These are phyloP conservation scores for Drosophila ochracea DNA, from an alignment of 2,888 invertebrate genomes.

Conservation along the genomic window DNA sequence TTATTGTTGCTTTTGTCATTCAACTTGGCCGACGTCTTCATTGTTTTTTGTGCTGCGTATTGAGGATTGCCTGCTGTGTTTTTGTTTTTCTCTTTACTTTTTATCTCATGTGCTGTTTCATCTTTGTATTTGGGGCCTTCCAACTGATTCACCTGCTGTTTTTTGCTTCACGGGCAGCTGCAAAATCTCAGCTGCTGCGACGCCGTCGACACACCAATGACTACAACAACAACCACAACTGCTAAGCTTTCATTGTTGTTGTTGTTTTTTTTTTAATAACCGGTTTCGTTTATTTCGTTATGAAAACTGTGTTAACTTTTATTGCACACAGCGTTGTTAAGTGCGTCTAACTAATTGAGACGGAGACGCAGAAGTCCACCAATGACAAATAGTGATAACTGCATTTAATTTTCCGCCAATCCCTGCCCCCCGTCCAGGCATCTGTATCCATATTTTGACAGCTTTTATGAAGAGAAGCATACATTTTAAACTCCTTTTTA, in stretches of 20 bases:
- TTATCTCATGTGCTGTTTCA: slow-evolving; percentile 17
- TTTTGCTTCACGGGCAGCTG: slow-evolving; percentile 59
- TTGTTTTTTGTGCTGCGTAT: slow-evolving; percentile 39
- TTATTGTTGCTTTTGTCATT: slow-evolving; percentile 57
- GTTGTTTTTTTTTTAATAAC: slow-evolving; percentile 59
- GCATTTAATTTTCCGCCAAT: slow-evolving; percentile 13
- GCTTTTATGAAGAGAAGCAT: neutral
- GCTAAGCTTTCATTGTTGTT: slow-evolving; percentile 42
- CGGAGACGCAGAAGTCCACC: neutral
- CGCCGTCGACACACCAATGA: slow-evolving; percentile 25
- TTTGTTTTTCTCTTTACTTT: slow-evolving; percentile 1
- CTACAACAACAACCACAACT: slow-evolving; percentile 45
- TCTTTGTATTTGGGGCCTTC: slow-evolving; percentile 5
- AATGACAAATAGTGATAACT: slow-evolving; percentile 48
- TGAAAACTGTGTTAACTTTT: slow-evolving; percentile 58
- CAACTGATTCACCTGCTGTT: slow-evolving; percentile 71
- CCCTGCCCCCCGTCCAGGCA: neutral
- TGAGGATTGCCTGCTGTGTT: slow-evolving; percentile 15
- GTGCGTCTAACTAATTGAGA: slow-evolving; percentile 42
- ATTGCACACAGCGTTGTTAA: slow-evolving; percentile 31
- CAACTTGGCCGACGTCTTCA: slow-evolving; percentile 59
- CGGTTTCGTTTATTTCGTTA: slow-evolving; percentile 63
- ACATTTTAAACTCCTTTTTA: neutral
- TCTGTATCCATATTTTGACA: neutral
- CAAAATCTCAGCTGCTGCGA: slow-evolving; percentile 71